phyloP scores from a whole-genome alignment of 2,797 vertebrate species.

The Huso huso region DNA sequence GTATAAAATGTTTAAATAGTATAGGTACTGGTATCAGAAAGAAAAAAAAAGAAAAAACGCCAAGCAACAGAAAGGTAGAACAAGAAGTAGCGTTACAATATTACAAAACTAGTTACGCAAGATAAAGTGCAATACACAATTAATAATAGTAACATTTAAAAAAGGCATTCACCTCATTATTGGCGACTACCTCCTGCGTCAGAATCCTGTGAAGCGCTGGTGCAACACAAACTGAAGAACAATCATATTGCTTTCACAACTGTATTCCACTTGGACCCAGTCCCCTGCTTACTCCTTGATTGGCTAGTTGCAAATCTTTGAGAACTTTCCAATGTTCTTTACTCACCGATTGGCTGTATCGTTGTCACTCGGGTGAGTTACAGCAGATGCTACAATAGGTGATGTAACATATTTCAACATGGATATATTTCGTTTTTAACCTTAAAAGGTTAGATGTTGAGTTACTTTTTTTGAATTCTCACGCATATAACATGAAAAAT shows the following conservation, averaged over 20 bases:
- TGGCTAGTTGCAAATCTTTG: conserved; percentile 21
- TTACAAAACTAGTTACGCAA: too few relatives aligned
- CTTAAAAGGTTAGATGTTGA: conserved; percentile 12
- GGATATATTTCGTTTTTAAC: conserved; percentile 9
- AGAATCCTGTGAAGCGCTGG: not conserved
- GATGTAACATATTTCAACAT: conserved; percentile 16
- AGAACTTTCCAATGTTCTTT: conserved; percentile 49
- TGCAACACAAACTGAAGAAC: not conserved
- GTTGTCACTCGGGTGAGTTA: conserved; percentile 10
- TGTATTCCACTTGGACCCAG: conserved; percentile 16
- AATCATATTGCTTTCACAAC: not conserved
- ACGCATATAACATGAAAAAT: too few relatives aligned
- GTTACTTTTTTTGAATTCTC: not conserved
- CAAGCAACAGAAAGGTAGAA: too few relatives aligned
- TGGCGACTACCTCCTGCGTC: not conserved
- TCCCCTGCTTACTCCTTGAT: conserved; percentile 31
- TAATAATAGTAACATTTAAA: too few relatives aligned
- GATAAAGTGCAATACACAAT: too few relatives aligned
- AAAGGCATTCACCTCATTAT: conserved; percentile 6
- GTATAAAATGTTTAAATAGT: too few relatives aligned
- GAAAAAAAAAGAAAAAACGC: too few relatives aligned
- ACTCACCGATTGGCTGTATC: conserved; percentile 53
- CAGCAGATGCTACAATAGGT: not conserved
- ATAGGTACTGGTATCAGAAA: too few relatives aligned
- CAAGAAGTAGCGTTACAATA: too few relatives aligned